Base-by-base conservation (phyloP, 2,888 invertebrate genomes). In the Cylindroiulus punctatus region DNA sequence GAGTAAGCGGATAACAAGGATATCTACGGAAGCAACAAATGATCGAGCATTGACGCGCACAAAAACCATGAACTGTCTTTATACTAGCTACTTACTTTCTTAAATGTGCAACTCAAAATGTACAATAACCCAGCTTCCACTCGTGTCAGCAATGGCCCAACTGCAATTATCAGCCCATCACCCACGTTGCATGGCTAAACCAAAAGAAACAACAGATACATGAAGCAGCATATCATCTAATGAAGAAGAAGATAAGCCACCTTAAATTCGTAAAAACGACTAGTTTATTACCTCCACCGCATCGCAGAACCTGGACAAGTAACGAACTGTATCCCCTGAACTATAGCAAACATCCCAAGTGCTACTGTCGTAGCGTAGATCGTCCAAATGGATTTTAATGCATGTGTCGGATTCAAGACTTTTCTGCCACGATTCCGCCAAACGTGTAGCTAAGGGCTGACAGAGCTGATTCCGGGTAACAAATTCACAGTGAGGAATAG, bases 351-450 rank as follows among this genome's bases (percentile, higher is more conserved):
- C 26, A 2, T 84, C n/a, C 32, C 84, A 84, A 36, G 42, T n/a
- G 14, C n/a, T n/a, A n/a, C 19, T 10, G 40, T 84, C 10, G 84
- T 84, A 84, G 22, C 57, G 85, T n/a, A 85, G 57, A 30, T 85
- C 85, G 12, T 22, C 44, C 14, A 44, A 22, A 30, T 32, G 12
- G 30, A 81, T 22, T 22, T 12, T 81, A 3, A 3, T 8, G 30
- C 30, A 26, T 2, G 3, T 3, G 26, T 22, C 22, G 7, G 1
- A 2, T 12, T 32, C 22, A 2, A 26, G 17, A 22, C 2, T 17
- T 3, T 5, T 22, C 12, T 8, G 10, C 5, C 30, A 32, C 10
- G 17, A 81, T 19, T 81, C 12, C 14, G 12, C 3, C 81, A 81
- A 22, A 81, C 22, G 30, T 17, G 10, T 17, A 2, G 81, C 81